A percentile compares a stretch with the other conserved stretches of the same genome.
phyloP scores from a whole-genome alignment of 1,140 invertebrate genomes.

The Parapsyche elsis region DNA sequence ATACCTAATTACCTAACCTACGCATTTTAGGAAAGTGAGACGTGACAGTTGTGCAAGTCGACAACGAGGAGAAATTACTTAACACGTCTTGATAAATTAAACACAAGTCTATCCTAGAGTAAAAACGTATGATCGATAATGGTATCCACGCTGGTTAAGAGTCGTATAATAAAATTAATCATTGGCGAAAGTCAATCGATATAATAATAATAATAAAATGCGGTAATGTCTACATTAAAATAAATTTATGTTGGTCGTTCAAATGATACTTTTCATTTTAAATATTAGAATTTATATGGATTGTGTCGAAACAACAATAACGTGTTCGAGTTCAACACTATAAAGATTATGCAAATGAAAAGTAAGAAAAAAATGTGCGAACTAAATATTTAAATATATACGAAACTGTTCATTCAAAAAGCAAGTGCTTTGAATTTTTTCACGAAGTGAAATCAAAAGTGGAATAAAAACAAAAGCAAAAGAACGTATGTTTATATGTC shows the following conservation, averaged over 20 bases:
- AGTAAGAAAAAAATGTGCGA: background rate
- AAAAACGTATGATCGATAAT: conserved; percentile 13
- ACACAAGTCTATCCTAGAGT: background rate
- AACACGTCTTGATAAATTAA: conserved; percentile 7
- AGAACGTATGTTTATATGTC: background rate
- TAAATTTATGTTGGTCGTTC: too few species aligned
- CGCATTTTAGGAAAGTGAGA: conserved; percentile 2
- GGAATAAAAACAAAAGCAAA: background rate
- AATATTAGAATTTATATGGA: too few species aligned
- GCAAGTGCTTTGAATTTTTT: conserved; percentile 1
- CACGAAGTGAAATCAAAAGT: background rate
- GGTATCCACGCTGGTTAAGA: background rate
- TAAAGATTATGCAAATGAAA: background rate
- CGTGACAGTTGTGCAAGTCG: background rate
- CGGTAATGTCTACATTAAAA: background rate
- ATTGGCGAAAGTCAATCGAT: conserved; percentile 5
- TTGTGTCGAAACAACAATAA: too few species aligned
- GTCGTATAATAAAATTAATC: background rate
- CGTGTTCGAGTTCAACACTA: background rate
- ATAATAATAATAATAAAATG: background rate
- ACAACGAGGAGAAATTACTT: background rate
- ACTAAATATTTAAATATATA: conserved; percentile 5
- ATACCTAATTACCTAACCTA: too few species aligned
- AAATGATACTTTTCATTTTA: too few species aligned
- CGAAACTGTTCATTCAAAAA: background rate